Base-by-base conservation (phyloP, 1,140 invertebrate species). In the Cydia fagiglandana region DNA sequence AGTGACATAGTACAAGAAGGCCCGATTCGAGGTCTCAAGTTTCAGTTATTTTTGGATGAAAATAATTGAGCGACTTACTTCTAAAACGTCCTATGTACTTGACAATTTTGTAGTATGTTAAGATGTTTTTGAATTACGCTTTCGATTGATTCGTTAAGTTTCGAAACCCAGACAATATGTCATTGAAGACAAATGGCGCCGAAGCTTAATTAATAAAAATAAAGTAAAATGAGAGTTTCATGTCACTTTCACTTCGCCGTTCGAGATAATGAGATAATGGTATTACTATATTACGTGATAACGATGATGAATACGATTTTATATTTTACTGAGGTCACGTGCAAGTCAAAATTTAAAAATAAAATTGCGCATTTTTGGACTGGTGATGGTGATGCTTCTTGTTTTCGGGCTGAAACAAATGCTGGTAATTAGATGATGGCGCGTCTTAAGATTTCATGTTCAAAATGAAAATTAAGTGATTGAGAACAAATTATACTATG, bases 121-220 rank as follows among this genome's bases (percentile, higher is more conserved):
- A 61, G 56, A 20, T n/a, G n/a, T 61, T 61, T 61, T 10, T 10
- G 7, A 61, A 17, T 2, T 7, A 53, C 4, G 50, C 50, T 17
- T 6, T n/a, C 50, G 17, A 53, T 53, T 53, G n/a, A n/a, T 53
- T 17, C 66, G 30, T 70, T 70, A 70, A 70, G 15, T 70, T 70
- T 17, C 30, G 66, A 70, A 70, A 70, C 45, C 24, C 34, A n/a
- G 66, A 38, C 66, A 70, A 41, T 70, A 38, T 70, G 66, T 70
- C 66, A 70, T 70, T 38, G 34, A 24, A 70, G 66, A 70, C 66
- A 70, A 70, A 70, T 70, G 66, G 66, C 30, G 38, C 15, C 30
- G 66, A 17, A n/a, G 66, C 30, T 70, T 70, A 70, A 70, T 70
- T 70, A 70, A 70, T 66, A 38, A 66, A 66, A 66, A 38, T 38